These are phyloP conservation scores for Macrocentrus cingulum DNA, from an alignment of 1,140 invertebrate genomes.

Conservation along the genomic window DNA sequence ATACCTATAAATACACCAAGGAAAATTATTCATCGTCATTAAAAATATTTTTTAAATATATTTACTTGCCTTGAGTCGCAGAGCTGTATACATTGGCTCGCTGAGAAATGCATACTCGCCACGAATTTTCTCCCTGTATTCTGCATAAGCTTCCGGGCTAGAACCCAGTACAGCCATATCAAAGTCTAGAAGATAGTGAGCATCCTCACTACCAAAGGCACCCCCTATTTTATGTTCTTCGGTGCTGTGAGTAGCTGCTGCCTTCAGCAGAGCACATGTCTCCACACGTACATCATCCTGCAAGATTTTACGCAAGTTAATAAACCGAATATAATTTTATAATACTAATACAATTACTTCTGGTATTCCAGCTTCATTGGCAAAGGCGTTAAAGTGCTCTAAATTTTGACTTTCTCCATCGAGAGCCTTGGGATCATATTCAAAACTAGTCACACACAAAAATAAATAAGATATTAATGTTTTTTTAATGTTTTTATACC, in stretches of 20 bases:
- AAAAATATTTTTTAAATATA: slow-evolving; percentile 1
- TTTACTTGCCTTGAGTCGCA: slow-evolving; percentile 61
- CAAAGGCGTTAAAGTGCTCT: slow-evolving; percentile 55
- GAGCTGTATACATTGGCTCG: slow-evolving; percentile 59
- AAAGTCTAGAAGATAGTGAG: slow-evolving; percentile 66
- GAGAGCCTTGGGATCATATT: slow-evolving; percentile 58
- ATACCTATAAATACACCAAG: slow-evolving; percentile 56
- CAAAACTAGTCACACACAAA: slow-evolving; percentile 49
- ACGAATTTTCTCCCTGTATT: slow-evolving; percentile 59
- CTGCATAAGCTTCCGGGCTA: slow-evolving; percentile 56
- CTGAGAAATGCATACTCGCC: slow-evolving; percentile 64
- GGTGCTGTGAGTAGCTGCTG: slow-evolving; percentile 62
- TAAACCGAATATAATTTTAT: not conserved
- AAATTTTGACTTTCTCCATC: slow-evolving; percentile 57
- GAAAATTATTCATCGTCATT: slow-evolving; percentile 13
- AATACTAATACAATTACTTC: slow-evolving; percentile 45
- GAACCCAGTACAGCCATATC: slow-evolving; percentile 64
- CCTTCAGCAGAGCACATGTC: slow-evolving; percentile 58
- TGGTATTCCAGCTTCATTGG: slow-evolving; percentile 50
- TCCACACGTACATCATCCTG: slow-evolving; percentile 53
- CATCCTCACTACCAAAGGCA: slow-evolving; percentile 62
- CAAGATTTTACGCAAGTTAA: slow-evolving; percentile 34
- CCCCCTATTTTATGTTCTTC: slow-evolving; percentile 64
- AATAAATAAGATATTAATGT: too few relatives aligned
- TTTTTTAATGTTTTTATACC: not conserved